These are phyloP conservation scores for Pocillopora grandis DNA, from an alignment of 92 coral and sea anemone genomes.

Conservation along the genomic window DNA sequence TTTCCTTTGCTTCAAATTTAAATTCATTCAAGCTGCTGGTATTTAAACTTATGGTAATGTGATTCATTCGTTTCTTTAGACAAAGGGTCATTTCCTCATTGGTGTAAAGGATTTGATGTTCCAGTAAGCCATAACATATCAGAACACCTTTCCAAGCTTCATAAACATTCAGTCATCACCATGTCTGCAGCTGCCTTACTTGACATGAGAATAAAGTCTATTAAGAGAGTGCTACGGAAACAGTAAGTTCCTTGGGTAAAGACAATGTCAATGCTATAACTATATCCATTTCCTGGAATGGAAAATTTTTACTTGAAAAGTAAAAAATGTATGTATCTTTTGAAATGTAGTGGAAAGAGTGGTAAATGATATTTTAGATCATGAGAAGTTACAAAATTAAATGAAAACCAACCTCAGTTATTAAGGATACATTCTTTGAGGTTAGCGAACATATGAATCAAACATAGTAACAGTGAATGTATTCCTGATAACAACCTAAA, in stretches of 20 bases:
- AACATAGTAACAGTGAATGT: too few relatives aligned
- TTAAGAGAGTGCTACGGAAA: constrained; percentile 79
- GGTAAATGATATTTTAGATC: too few relatives aligned
- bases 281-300: neutral
- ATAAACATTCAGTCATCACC: constrained; percentile 75
- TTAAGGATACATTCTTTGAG: too few relatives aligned
- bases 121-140: constrained; percentile 82
- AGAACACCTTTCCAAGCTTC: constrained; percentile 88
- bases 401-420: too few relatives aligned
- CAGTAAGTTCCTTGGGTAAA: constrained; percentile 59
- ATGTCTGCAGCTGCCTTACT: constrained; percentile 68
- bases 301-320: neutral
- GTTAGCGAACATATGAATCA: too few relatives aligned
- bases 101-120: constrained; percentile 66
- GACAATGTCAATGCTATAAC: neutral
- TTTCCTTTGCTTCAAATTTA: neutral
- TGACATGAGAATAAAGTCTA: constrained; percentile 71
- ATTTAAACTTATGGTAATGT: neutral
- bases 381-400: too few relatives aligned
- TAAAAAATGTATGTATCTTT: too few relatives aligned
- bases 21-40: neutral
- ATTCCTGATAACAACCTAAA: too few relatives aligned
- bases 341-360: too few relatives aligned
- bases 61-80: constrained; percentile 23
- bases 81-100: constrained; percentile 81